phyloP scores from a whole-genome alignment of 2,797 vertebrate species.

The Siniperca scherzeri region DNA sequence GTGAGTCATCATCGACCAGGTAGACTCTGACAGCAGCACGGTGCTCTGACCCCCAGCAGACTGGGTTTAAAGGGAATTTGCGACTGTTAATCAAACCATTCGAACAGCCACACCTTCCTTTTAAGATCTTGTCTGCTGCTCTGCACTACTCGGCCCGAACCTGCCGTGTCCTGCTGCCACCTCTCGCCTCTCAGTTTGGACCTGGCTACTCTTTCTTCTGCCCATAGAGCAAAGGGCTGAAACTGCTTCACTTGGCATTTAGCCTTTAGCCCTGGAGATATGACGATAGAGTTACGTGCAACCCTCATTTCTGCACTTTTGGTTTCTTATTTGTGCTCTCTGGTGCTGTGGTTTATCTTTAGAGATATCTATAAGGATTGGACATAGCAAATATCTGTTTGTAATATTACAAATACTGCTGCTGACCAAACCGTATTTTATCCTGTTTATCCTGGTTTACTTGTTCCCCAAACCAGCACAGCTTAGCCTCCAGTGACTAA shows the following conservation, averaged over 20 bases:
- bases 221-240: constrained; percentile 43
- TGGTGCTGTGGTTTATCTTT: constrained; percentile 22
- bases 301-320: constrained; percentile 1
- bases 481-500: constrained; percentile 31
- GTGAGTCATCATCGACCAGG: constrained; percentile 32
- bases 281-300: constrained; percentile 4
- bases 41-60: constrained; percentile 89
- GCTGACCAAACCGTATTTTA: constrained; percentile 8
- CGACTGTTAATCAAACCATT: constrained; percentile 89
- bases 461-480: constrained; percentile 22
- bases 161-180: constrained; percentile 38
- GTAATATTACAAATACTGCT: constrained; percentile 14
- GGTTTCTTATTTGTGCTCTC: constrained; percentile 5
- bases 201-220: constrained; percentile 28
- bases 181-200: constrained; percentile 40
- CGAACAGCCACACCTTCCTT: constrained; percentile 92
- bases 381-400: constrained; percentile 14
- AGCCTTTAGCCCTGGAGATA: constrained; percentile 38
- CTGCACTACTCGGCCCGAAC: constrained; percentile 72
- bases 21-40: constrained; percentile 76
- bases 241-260: constrained; percentile 40
- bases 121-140: constrained; percentile 92
- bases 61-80: constrained; percentile 93
- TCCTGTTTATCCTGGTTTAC: constrained; percentile 18
- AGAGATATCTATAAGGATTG: constrained; percentile 13